Conservation (phyloP, 2,797 vertebrate genomes). For the Rallus crepitans region DNA sequence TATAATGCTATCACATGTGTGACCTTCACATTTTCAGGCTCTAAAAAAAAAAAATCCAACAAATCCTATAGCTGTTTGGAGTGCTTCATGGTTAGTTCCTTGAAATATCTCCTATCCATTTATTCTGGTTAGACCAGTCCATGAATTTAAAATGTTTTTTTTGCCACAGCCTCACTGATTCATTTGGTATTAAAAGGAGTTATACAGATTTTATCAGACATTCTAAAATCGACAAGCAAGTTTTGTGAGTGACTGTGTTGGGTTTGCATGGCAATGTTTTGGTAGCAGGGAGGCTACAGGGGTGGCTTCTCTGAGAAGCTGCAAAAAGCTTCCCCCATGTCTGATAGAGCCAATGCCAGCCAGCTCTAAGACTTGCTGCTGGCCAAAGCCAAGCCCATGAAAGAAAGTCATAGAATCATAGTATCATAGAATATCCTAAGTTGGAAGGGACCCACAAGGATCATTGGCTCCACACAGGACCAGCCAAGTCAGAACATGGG, state of each 20-base stretch:
- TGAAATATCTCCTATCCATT: neutral
- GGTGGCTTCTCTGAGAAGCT: no score
- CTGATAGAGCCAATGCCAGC: no score
- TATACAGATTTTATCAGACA: neutral
- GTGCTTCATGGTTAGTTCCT: neutral
- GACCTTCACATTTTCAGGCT: neutral
- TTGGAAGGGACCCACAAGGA: no score
- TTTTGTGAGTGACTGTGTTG: neutral
- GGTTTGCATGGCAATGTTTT: neutral
- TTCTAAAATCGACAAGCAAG: neutral
- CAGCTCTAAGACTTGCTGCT: no score
- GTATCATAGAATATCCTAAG: no score
- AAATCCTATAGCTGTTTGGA: neutral
- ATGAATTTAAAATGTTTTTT: neutral
- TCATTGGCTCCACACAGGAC: no score
- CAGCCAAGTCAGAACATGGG: no score
- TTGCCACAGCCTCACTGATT: neutral
- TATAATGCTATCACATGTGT: neutral
- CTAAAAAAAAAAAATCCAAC: neutral
- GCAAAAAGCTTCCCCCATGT: no score
- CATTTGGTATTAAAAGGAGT: neutral
- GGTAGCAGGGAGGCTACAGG: no score
- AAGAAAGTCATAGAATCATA: no score
- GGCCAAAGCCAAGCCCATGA: no score
- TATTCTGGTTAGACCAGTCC: neutral